phyloP scores from a whole-genome alignment of 1,140 invertebrate genomes.

The Neuroterus valhalla region DNA sequence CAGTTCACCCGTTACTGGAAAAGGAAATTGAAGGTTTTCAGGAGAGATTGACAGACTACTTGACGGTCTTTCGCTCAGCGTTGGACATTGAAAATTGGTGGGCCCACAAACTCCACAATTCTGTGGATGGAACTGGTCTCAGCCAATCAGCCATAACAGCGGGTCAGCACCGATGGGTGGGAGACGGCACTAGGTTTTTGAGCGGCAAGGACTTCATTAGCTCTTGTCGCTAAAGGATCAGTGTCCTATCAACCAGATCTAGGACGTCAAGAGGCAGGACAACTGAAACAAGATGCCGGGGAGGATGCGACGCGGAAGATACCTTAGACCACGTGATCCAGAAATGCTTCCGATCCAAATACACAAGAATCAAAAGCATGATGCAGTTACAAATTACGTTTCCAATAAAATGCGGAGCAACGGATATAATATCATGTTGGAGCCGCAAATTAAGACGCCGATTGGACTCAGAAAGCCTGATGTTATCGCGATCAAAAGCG shows the following conservation, averaged over 20 bases:
- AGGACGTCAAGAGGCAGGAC: constrained; percentile 25
- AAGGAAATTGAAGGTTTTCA: not conserved
- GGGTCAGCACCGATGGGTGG: constrained; percentile 22
- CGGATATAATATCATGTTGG: constrained; percentile 37
- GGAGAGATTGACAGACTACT: constrained; percentile 7
- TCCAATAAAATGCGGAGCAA: constrained; percentile 4
- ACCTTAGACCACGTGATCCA: constrained; percentile 66
- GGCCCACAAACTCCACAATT: not conserved
- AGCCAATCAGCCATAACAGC: not conserved
- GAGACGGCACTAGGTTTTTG: constrained; percentile 1
- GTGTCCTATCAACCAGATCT: not conserved
- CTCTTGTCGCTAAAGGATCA: constrained; percentile 51
- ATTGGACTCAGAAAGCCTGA: not conserved
- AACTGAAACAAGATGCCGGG: constrained; percentile 52
- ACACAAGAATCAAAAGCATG: constrained; percentile 60
- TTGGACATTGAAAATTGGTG: not conserved
- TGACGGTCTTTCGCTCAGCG: constrained; percentile 25
- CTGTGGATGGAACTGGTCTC: constrained; percentile 32
- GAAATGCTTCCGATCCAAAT: constrained; percentile 63
- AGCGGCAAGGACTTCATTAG: constrained; percentile 56
- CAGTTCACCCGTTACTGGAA: constrained; percentile 30
- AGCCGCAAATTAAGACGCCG: constrained; percentile 30
- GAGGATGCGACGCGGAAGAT: constrained; percentile 59
- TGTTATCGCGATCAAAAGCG: not conserved
- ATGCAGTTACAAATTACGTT: constrained; percentile 47